These are phyloP conservation scores for Drosophila paucipuncta DNA, from an alignment of 2,888 invertebrate species.

Conservation along the genomic window DNA sequence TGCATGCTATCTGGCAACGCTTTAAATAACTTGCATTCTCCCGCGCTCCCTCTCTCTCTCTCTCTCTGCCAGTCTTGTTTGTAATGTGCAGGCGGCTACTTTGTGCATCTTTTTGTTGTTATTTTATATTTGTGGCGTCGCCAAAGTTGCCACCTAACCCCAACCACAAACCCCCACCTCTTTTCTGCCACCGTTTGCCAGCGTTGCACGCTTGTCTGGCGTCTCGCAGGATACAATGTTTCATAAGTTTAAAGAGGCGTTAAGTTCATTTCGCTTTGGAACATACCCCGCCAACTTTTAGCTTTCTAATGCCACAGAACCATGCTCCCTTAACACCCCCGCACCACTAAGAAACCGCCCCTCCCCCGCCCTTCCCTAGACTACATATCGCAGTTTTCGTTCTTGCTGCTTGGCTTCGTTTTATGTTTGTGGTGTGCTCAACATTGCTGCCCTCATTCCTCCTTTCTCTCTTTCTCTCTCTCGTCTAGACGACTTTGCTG, in stretches of 20 bases:
- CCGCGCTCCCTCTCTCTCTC: too few species aligned
- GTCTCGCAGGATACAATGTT: slow-evolving; percentile 65
- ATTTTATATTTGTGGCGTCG: slow-evolving; percentile 9
- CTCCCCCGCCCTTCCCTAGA: background rate
- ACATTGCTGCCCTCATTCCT: too few species aligned
- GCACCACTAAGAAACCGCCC: background rate
- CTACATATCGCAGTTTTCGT: slow-evolving; percentile 7
- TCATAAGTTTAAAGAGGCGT: slow-evolving; percentile 76
- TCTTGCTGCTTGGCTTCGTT: slow-evolving; percentile 39
- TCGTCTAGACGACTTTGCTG: slow-evolving; percentile 39
- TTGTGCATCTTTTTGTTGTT: background rate
- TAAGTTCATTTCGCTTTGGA: slow-evolving; percentile 69
- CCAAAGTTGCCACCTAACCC: slow-evolving; percentile 9
- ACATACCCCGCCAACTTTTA: background rate
- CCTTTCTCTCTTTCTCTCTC: background rate
- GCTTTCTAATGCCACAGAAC: slow-evolving; percentile 28
- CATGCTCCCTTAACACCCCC: background rate
- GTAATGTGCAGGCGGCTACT: background rate
- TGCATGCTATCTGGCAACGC: slow-evolving; percentile 36
- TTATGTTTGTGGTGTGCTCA: slow-evolving; percentile 56
- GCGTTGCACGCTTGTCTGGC: slow-evolving; percentile 12
- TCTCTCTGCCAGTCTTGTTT: background rate
- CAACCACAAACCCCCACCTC: background rate
- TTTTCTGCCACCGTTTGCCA: background rate
- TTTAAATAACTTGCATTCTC: background rate